Evolutionary conservation across 2,113 vertebrate species (phyloP).

Genomic region (Pachycephala philippinensis): DNA sequence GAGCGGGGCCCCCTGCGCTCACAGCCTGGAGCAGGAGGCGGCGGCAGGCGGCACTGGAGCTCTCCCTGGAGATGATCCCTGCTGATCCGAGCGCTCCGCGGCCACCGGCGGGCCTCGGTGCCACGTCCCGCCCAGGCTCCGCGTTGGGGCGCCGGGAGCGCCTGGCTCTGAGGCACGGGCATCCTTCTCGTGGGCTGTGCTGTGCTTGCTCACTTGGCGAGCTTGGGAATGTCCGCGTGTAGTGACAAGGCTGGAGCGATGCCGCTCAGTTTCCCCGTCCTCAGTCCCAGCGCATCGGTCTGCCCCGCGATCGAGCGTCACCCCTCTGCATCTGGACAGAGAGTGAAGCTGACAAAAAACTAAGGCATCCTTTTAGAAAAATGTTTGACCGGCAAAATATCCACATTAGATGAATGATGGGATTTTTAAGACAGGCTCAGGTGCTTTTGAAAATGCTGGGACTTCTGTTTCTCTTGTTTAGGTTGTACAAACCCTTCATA

Average conservation of each 20-base stretch:
- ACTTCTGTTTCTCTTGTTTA: neutral
- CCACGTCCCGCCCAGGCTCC: neutral
- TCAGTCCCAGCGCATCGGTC: fast-evolving
- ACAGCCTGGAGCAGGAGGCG: neutral
- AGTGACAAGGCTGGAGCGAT: fast-evolving
- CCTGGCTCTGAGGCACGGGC: neutral
- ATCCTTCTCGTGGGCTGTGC: no score
- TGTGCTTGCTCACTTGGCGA: fast-evolving
- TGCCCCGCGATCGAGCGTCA: fast-evolving
- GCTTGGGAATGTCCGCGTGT: neutral
- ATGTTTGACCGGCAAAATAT: neutral
- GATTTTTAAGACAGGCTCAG: neutral
- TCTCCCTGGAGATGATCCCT: neutral
- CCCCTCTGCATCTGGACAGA: fast-evolving
- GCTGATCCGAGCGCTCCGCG: neutral
- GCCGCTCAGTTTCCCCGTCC: fast-evolving
- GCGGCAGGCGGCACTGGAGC: neutral
- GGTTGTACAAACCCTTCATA: neutral
- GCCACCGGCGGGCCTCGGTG: neutral
- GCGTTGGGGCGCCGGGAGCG: neutral
- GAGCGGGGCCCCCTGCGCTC: no score
- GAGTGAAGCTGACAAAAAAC: fast-evolving
- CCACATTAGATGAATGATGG: fast-evolving
- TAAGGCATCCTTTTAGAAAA: neutral
- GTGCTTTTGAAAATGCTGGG: neutral